These are phyloP conservation scores for Elephantulus edwardii DNA, from an alignment of 2,113 vertebrate species.

Conservation along the genomic window DNA sequence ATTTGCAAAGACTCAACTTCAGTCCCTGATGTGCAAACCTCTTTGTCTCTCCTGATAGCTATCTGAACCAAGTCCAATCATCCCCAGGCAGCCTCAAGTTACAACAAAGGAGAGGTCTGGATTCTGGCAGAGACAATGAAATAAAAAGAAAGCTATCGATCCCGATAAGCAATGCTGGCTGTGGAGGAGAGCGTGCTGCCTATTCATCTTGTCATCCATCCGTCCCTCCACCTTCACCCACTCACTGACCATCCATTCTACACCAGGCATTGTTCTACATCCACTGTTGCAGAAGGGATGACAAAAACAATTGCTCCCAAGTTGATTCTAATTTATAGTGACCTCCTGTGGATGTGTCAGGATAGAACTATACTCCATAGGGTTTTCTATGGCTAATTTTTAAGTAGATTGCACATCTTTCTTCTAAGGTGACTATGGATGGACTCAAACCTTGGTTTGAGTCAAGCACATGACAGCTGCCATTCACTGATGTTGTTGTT, in stretches of 20 bases:
- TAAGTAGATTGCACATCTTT: neutral
- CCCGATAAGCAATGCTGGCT: neutral
- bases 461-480: neutral
- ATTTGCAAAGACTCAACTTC: conserved; percentile 58
- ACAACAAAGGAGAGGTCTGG: conserved; percentile 57
- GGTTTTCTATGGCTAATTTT: neutral
- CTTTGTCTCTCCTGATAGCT: conserved; percentile 68
- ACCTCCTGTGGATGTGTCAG: neutral
- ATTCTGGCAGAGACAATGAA: conserved; percentile 42
- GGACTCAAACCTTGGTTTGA: neutral
- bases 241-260: neutral
- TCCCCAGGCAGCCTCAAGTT: conserved; percentile 21
- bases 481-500: neutral
- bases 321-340: neutral
- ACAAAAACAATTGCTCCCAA: neutral
- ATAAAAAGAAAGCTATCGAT: conserved; percentile 9
- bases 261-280: neutral
- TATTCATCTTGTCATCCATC: neutral
- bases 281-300: neutral
- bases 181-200: neutral
- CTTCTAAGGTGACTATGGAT: neutral
- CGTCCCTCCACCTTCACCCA: no score
- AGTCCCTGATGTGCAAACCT: conserved; percentile 58
- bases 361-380: neutral
- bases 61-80: conserved; percentile 68